These are phyloP conservation scores for Acropternis orthonyx DNA, from an alignment of 2,797 vertebrate genomes.

Conservation along the genomic window DNA sequence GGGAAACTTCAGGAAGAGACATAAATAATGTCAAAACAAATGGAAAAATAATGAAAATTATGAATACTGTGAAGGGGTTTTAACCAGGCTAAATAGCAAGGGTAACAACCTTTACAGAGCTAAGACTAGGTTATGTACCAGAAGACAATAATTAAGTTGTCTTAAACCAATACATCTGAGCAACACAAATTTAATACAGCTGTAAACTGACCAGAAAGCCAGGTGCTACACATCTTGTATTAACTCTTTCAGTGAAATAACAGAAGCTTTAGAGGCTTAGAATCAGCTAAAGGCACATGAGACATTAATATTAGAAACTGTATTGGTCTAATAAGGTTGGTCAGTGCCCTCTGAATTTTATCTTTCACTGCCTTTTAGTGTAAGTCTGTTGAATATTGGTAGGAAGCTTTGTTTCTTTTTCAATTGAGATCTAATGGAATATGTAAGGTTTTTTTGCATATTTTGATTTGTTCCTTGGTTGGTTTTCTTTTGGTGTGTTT, in stretches of 20 bases:
- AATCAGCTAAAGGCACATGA: background rate
- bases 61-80: background rate
- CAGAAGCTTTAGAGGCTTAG: background rate
- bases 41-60: background rate
- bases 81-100: background rate
- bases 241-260: background rate
- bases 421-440: background rate
- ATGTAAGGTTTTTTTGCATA: background rate
- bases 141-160: background rate
- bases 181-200: background rate
- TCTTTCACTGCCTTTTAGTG: background rate
- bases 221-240: background rate
- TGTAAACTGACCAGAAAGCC: background rate
- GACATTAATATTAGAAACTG: background rate
- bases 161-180: background rate
- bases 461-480: background rate
- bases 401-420: background rate
- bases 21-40: background rate
- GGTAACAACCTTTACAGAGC: background rate
- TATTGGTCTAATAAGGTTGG: background rate
- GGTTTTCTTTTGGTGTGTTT: background rate
- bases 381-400: background rate
- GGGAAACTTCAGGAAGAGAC: background rate
- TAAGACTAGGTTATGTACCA: background rate
- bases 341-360: background rate